phyloP scores from a whole-genome alignment of 1,140 invertebrate species.

The Semibalanus balanoides region DNA sequence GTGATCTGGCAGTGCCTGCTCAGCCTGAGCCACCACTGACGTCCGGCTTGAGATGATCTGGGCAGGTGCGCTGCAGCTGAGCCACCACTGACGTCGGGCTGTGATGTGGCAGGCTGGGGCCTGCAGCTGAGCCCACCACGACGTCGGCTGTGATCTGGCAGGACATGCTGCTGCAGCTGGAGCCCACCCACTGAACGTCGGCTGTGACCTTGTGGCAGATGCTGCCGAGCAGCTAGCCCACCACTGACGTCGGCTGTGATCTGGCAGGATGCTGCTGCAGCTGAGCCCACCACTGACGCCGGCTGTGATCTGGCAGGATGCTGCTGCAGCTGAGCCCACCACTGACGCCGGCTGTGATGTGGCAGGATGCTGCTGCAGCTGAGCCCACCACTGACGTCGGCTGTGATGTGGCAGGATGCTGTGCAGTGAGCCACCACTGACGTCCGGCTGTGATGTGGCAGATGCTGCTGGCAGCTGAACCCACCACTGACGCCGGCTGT shows the following conservation, averaged over 20 bases:
- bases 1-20: neutral
- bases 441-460: neutral
- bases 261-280: no score
- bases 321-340: no score
- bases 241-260: no score
- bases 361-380: neutral
- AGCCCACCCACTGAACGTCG: no score
- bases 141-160: no score
- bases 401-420: neutral
- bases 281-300: no score
- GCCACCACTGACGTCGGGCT: neutral
- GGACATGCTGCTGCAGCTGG: no score
- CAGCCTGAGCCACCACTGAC: neutral
- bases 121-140: neutral
- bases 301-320: no score
- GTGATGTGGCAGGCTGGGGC: neutral
- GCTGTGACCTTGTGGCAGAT: no score
- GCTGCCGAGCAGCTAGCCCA: no score
- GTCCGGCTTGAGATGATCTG: neutral
- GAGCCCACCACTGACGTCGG: neutral
- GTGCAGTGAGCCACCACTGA: neutral
- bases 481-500: neutral
- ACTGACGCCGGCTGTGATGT: no score
- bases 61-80: neutral
- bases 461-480: neutral